These are phyloP conservation scores for Clarias macrocephalus DNA, from an alignment of 2,113 vertebrate species.

Conservation along the genomic window DNA sequence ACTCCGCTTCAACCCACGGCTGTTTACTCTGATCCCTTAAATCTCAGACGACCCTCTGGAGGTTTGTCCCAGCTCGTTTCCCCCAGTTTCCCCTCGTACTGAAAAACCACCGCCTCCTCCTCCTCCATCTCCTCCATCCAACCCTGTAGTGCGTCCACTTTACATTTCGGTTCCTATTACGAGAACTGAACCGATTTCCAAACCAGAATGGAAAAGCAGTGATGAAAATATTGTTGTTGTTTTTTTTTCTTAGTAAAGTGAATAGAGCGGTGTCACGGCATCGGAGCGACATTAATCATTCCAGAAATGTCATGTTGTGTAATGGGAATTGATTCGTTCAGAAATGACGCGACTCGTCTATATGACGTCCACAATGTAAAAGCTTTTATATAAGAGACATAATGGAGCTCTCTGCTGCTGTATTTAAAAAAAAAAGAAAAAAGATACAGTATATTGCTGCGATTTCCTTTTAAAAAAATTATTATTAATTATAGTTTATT, in stretches of 20 bases:
- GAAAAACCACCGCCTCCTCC: background rate
- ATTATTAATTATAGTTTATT: background rate
- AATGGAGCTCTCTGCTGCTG: background rate
- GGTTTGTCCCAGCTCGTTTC: constrained; percentile 19
- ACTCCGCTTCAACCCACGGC: constrained; percentile 17
- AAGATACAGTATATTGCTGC: background rate
- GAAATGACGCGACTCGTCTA: constrained; percentile 43
- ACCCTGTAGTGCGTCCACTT: background rate
- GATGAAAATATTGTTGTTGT: background rate
- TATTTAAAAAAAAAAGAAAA: background rate
- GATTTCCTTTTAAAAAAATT: background rate
- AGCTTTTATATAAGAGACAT: background rate
- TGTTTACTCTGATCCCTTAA: constrained; percentile 49
- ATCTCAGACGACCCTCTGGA: constrained; percentile 46
- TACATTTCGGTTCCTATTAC: constrained; percentile 6
- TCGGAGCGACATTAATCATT: constrained; percentile 22
- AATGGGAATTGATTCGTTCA: constrained; percentile 46
- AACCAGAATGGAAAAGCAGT: background rate
- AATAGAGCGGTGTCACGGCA: background rate
- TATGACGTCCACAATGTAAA: constrained; percentile 33
- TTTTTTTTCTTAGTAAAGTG: background rate
- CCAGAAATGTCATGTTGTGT: constrained; percentile 33
- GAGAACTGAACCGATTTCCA: background rate
- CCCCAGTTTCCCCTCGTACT: background rate
- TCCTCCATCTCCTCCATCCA: background rate